Conservation (phyloP, 2,797 vertebrate species). For the Salmo trutta region DNA sequence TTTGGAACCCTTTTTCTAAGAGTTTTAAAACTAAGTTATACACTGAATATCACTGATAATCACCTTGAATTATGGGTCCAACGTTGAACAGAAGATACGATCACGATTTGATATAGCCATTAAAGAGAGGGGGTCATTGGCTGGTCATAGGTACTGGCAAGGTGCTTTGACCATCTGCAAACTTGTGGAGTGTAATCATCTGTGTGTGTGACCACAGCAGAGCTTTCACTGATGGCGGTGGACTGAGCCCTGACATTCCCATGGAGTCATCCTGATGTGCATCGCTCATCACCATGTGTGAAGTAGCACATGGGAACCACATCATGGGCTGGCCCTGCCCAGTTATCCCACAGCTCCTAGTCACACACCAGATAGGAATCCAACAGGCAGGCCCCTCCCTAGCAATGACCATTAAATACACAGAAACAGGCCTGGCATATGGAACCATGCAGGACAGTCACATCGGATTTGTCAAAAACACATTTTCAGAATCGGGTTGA, state of each 20-base stretch:
- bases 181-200: constrained; percentile 30
- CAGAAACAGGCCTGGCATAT: constrained; percentile 37
- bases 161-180: constrained; percentile 29
- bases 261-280: constrained; percentile 58
- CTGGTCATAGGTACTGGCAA: not conserved
- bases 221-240: constrained; percentile 29
- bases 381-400: constrained; percentile 26
- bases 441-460: constrained; percentile 58
- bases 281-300: constrained; percentile 60
- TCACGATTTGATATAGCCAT: not conserved
- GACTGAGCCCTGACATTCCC: constrained; percentile 34
- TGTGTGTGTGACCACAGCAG: constrained; percentile 21
- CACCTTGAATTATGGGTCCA: not conserved
- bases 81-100: not conserved
- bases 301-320: constrained; percentile 60
- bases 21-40: not conserved
- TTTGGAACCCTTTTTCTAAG: too few species aligned
- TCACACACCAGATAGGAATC: constrained; percentile 33
- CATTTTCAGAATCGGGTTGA: constrained; percentile 50
- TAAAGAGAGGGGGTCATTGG: not conserved
- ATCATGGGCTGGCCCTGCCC: constrained; percentile 61
- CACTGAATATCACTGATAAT: too few species aligned
- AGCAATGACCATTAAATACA: constrained; percentile 23
- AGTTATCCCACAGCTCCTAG: constrained; percentile 50
- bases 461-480: constrained; percentile 49